These are phyloP conservation scores for Cyprinodon variegatus DNA, from an alignment of 2,113 vertebrate genomes.

Conservation along the genomic window DNA sequence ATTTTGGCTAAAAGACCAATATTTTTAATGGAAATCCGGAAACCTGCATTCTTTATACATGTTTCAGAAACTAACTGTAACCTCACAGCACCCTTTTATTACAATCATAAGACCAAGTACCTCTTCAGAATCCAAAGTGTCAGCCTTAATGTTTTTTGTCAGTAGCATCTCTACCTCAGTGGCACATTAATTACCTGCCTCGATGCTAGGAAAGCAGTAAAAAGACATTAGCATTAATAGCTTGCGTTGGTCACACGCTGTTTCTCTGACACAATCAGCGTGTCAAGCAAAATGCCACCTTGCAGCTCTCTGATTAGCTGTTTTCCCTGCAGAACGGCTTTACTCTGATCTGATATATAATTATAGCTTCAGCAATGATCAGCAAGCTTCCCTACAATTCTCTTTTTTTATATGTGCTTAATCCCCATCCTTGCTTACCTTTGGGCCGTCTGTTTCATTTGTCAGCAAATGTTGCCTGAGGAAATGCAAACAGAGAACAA, in stretches of 20 bases:
- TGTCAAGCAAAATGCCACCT: background rate
- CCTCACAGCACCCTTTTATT: background rate
- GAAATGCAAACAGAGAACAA: conserved; percentile 2
- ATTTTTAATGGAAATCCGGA: no score
- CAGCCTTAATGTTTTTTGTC: background rate
- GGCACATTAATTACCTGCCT: conserved; percentile 1
- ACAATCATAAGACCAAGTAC: background rate
- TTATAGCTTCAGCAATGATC: background rate
- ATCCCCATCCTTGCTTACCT: background rate
- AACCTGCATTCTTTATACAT: background rate
- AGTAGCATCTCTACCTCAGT: background rate
- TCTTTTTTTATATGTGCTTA: background rate
- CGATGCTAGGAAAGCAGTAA: background rate
- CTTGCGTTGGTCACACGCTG: background rate
- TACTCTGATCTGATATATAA: background rate
- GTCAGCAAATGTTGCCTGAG: conserved; percentile 6
- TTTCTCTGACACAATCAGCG: background rate
- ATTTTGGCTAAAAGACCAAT: background rate
- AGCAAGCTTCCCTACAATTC: background rate
- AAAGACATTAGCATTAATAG: conserved; percentile 1
- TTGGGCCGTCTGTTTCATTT: background rate
- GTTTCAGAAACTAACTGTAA: background rate
- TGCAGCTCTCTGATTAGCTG: conserved; percentile 14
- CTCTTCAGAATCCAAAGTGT: conserved; percentile 4
- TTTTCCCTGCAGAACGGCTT: background rate